Conservation (phyloP, 92 coral and sea anemone genomes). For the Umimayanthus chanpuru region DNA sequence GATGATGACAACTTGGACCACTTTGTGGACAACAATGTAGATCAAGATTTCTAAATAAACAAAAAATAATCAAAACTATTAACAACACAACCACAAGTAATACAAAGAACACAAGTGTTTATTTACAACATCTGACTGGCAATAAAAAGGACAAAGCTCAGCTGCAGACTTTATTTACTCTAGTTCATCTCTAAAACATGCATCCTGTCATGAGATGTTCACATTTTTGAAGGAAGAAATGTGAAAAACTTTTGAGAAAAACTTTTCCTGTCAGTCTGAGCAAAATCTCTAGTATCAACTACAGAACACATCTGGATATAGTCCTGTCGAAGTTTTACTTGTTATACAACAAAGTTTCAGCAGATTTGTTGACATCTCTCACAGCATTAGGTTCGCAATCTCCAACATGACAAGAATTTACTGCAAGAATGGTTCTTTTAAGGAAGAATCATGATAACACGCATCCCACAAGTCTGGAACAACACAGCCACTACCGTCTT, state of each 20-base stretch:
- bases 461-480: not conserved
- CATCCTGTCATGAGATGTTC: not conserved
- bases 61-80: too few relatives aligned
- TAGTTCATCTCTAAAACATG: not conserved
- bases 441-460: not conserved
- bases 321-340: not conserved
- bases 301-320: not conserved
- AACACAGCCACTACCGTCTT: conserved; percentile 47
- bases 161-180: not conserved
- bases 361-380: not conserved
- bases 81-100: not conserved
- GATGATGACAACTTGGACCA: too few relatives aligned
- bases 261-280: not conserved
- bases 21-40: too few relatives aligned
- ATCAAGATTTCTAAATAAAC: not conserved
- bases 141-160: not conserved
- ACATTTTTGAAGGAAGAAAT: not conserved
- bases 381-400: not conserved
- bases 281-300: not conserved
- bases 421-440: not conserved
- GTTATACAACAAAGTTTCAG: not conserved
- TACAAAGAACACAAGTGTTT: not conserved
- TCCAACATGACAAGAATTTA: not conserved
- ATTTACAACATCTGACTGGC: conserved; percentile 4
- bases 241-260: not conserved